phyloP scores from a whole-genome alignment of 1,140 invertebrate genomes.

The Carposina sasakii region DNA sequence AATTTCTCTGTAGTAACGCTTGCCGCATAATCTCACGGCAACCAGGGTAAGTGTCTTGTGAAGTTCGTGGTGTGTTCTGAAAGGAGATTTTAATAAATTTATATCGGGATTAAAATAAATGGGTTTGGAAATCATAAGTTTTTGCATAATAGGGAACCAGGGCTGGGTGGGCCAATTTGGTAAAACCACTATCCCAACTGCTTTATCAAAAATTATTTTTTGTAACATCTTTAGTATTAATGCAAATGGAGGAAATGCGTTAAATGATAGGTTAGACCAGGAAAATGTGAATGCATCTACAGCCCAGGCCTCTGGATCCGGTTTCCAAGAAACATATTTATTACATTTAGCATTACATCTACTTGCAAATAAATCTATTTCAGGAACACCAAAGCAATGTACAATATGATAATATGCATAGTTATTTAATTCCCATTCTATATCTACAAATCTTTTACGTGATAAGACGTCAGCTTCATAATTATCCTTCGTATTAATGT shows the following conservation, averaged over 20 bases:
- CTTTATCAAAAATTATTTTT: slow-evolving; percentile 14
- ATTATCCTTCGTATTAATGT: slow-evolving; percentile 7
- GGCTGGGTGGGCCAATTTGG: slow-evolving; percentile 21
- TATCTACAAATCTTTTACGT: neutral
- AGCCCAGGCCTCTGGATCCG: neutral
- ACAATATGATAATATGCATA: slow-evolving; percentile 5
- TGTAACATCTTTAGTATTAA: slow-evolving; percentile 7
- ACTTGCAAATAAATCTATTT: slow-evolving; percentile 6
- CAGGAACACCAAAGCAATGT: neutral
- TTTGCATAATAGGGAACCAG: slow-evolving; percentile 32
- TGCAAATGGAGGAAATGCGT: slow-evolving; percentile 16
- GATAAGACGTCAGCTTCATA: slow-evolving; percentile 1
- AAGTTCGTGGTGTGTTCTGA: slow-evolving; percentile 11
- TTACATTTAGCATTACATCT: slow-evolving; percentile 4
- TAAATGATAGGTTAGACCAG: slow-evolving; percentile 1
- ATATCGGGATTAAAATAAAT: slow-evolving; percentile 10
- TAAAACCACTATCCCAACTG: slow-evolving; percentile 17
- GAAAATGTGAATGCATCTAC: slow-evolving; percentile 5
- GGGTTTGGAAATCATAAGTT: neutral
- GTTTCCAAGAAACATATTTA: slow-evolving; percentile 6
- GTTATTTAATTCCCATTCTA: neutral
- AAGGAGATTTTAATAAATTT: slow-evolving; percentile 16
- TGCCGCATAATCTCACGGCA: slow-evolving; percentile 18
- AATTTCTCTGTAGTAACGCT: slow-evolving; percentile 8
- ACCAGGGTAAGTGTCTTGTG: slow-evolving; percentile 9